phyloP scores from a whole-genome alignment of 2,797 vertebrate species.

The Caiman crocodilus region DNA sequence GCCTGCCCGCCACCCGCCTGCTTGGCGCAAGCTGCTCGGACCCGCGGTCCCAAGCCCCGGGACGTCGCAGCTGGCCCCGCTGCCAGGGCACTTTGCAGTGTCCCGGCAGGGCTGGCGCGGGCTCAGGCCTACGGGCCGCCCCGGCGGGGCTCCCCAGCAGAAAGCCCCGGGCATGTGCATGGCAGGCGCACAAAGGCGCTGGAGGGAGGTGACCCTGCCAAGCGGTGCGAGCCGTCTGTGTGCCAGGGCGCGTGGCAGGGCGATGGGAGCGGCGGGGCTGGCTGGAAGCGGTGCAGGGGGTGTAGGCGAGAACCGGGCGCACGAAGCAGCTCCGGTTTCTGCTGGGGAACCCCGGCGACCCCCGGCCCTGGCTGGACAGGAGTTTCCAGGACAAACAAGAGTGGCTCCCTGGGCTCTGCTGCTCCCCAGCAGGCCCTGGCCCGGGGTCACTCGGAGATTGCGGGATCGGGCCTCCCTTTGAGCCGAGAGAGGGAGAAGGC shows the following conservation, averaged over 20 bases:
- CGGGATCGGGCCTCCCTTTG: no score
- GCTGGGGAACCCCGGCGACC: no score
- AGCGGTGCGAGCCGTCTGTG: neutral
- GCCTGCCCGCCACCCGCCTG: neutral
- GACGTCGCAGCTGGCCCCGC: no score
- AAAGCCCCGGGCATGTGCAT: neutral
- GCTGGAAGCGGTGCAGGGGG: neutral
- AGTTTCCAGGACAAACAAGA: neutral
- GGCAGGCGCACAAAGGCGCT: neutral
- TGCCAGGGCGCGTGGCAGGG: neutral
- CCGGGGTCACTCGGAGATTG: neutral
- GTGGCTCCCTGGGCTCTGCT: neutral
- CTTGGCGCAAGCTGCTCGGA: neutral
- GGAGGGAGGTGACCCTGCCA: slow-evolving; percentile 19
- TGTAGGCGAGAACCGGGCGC: neutral
- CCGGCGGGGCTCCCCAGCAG: neutral
- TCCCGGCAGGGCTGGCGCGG: neutral
- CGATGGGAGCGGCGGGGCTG: neutral
- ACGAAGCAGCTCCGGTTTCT: neutral
- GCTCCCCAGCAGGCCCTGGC: no score
- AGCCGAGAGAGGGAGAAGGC: neutral
- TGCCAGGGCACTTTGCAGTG: no score
- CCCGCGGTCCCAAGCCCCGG: no score
- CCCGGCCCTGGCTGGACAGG: no score
- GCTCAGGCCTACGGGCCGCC: neutral